phyloP scores from a whole-genome alignment of 2,797 vertebrate species.

The Girardinus metallicus region DNA sequence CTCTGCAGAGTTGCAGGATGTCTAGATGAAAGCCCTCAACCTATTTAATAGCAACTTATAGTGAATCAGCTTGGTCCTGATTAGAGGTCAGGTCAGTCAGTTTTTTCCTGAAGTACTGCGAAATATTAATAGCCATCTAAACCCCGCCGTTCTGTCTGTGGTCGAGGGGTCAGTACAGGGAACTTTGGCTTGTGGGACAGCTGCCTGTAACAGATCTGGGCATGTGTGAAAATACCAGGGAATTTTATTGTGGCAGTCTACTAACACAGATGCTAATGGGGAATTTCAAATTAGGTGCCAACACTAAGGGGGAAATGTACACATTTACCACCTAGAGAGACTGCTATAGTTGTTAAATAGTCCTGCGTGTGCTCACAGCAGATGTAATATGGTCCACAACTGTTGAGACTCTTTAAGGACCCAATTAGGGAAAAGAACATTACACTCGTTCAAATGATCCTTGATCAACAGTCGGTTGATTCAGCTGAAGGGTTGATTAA shows the following conservation, averaged over 20 bases:
- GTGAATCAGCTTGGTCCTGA: conserved; percentile 37
- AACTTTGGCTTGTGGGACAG: conserved; percentile 29
- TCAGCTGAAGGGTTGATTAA: conserved; percentile 22
- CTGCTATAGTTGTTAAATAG: conserved; percentile 9
- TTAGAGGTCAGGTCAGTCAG: conserved; percentile 54
- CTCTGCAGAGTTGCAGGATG: conserved; percentile 62
- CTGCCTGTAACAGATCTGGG: conserved; percentile 42
- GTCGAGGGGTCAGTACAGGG: conserved; percentile 12
- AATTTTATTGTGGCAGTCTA: conserved; percentile 27
- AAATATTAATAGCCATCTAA: conserved; percentile 73
- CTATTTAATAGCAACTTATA: neutral
- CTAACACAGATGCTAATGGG: conserved; percentile 57
- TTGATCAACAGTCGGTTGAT: conserved; percentile 38
- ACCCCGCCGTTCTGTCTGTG: conserved; percentile 34
- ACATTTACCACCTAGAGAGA: conserved; percentile 17
- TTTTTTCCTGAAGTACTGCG: conserved; percentile 60
- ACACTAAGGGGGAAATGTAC: conserved; percentile 20
- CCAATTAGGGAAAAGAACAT: conserved; percentile 43
- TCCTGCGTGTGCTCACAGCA: neutral
- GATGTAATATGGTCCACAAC: conserved; percentile 6
- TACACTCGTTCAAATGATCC: conserved; percentile 40
- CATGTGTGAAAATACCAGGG: conserved; percentile 52
- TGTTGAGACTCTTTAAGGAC: conserved; percentile 10
- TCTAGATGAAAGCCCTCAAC: conserved; percentile 42
- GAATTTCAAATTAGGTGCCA: conserved; percentile 25